A percentile compares a stretch with the other conserved stretches of the same genome.
Conservation (phyloP, 2,113 vertebrate species). For the Chaetodon auriga region DNA sequence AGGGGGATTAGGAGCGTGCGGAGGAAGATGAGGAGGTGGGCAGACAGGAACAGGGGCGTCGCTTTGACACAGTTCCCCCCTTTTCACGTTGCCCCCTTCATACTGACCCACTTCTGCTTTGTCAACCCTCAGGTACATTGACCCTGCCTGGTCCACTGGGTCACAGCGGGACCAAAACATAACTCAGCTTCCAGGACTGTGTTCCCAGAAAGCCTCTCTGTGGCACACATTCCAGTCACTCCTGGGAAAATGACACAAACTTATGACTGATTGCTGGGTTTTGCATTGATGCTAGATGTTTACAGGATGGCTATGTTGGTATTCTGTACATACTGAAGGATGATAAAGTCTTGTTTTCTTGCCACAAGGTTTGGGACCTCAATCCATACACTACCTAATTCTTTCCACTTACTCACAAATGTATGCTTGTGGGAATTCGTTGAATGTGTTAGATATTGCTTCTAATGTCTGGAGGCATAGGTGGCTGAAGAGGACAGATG, state of each 20-base stretch:
- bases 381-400: conserved; percentile 5
- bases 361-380: conserved; percentile 21
- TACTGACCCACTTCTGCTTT: conserved; percentile 78
- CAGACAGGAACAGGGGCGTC: conserved; percentile 60
- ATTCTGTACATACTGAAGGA: conserved; percentile 4
- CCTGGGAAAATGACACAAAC: conserved; percentile 71
- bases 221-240: conserved; percentile 70
- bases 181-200: conserved; percentile 46
- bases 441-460: conserved; percentile 28
- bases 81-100: conserved; percentile 49
- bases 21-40: conserved; percentile 65
- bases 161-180: conserved; percentile 77
- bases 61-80: conserved; percentile 74
- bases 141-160: conserved; percentile 67
- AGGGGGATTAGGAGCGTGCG: conserved; percentile 71
- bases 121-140: conserved; percentile 72
- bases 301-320: conserved; percentile 15
- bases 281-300: conserved; percentile 42
- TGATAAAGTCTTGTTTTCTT: conserved; percentile 2
- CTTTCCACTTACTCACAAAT: conserved; percentile 28
- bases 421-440: not conserved
- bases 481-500: conserved; percentile 26
- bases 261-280: conserved; percentile 34
- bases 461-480: conserved; percentile 15
- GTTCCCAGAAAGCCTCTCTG: conserved; percentile 63